Evolutionary conservation across 2,888 invertebrate genomes (phyloP).

Genomic region (Spialia ferax): DNA sequence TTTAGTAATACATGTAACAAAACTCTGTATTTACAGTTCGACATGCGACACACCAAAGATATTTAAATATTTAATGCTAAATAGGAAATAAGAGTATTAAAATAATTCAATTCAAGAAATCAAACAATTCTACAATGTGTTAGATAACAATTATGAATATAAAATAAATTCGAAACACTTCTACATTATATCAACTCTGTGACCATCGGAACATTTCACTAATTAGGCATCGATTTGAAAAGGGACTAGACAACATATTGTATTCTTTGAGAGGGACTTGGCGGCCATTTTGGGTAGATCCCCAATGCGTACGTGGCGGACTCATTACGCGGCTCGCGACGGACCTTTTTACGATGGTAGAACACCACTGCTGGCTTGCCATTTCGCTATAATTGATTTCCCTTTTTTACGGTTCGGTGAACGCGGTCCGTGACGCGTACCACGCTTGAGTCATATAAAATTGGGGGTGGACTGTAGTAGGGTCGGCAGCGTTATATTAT

Average conservation of each 20-base stretch:
- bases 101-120: too few species aligned
- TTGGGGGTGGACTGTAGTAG: constrained; percentile 52
- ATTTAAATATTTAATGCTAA: too few species aligned
- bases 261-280: constrained; percentile 62
- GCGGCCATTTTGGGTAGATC: constrained; percentile 56
- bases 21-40: too few species aligned
- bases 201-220: constrained; percentile 53
- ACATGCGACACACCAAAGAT: too few species aligned
- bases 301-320: background rate
- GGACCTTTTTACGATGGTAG: constrained; percentile 45
- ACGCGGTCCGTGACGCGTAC: constrained; percentile 67
- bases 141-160: too few species aligned
- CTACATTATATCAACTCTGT: background rate
- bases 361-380: constrained; percentile 59
- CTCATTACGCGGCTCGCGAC: background rate
- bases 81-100: too few species aligned
- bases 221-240: constrained; percentile 75
- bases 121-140: too few species aligned
- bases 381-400: constrained; percentile 83
- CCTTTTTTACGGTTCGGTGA: constrained; percentile 79
- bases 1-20: too few species aligned
- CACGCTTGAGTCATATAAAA: constrained; percentile 60
- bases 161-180: background rate
- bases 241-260: constrained; percentile 71
- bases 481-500: constrained; percentile 43